Evolutionary conservation across 2,797 vertebrate species (phyloP).

Genomic region (Vireo griseus): DNA sequence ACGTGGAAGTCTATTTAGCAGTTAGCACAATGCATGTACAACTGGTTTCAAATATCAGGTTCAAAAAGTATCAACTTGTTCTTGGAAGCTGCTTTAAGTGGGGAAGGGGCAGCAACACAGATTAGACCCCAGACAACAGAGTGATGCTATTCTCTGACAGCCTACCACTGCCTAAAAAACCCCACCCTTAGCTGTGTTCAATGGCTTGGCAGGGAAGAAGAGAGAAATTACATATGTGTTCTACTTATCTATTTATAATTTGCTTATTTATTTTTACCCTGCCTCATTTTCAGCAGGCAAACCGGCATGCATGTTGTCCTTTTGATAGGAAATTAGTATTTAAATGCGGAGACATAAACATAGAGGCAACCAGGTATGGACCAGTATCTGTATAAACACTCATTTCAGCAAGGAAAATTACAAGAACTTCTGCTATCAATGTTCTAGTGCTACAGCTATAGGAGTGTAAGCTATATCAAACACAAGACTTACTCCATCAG

Average conservation of each 20-base stretch:
- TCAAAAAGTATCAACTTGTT: background rate
- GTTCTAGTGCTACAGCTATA: background rate
- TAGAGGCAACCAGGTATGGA: background rate
- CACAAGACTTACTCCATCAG: background rate
- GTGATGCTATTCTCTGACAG: background rate
- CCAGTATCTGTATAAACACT: background rate
- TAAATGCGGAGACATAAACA: background rate
- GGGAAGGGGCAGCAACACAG: background rate
- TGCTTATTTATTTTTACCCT: background rate
- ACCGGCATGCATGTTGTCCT: background rate
- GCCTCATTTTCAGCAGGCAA: background rate
- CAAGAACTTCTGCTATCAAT: background rate
- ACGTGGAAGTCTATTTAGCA: background rate
- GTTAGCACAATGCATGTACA: background rate
- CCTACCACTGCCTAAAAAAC: background rate
- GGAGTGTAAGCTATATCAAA: background rate
- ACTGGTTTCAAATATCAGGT: background rate
- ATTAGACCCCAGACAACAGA: background rate
- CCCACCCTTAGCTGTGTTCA: background rate
- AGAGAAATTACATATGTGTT: background rate
- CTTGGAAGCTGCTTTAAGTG: background rate
- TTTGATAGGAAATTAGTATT: slow-evolving; percentile 12
- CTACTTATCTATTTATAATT: background rate
- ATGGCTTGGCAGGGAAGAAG: background rate
- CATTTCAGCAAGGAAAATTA: background rate